Evolutionary conservation across 2,797 vertebrate genomes (phyloP).

Genomic region (Erethizon dorsatum): DNA sequence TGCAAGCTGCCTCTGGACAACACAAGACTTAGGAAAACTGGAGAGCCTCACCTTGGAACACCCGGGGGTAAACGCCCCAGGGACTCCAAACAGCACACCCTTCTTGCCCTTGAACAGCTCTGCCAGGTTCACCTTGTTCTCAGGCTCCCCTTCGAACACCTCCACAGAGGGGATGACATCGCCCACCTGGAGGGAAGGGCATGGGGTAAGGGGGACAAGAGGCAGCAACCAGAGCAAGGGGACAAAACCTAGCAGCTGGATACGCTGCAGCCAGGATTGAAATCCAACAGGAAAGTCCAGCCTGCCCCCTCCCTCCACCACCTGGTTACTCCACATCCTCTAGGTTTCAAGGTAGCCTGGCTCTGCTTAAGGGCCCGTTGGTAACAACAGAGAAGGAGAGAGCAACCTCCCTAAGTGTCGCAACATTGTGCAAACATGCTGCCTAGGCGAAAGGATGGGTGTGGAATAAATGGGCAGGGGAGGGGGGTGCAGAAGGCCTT

Average conservation of each 20-base stretch:
- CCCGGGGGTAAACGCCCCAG: conserved; percentile 95
- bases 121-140: conserved; percentile 92
- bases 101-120: conserved; percentile 95
- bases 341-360: not conserved
- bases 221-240: not conserved
- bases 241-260: not conserved
- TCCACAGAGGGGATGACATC: conserved; percentile 92
- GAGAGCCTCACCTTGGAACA: conserved; percentile 93
- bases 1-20: not conserved
- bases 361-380: not conserved
- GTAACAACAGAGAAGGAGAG: conserved; percentile 43
- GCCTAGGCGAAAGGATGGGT: not conserved
- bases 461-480: not conserved
- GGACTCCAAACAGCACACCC: conserved; percentile 95
- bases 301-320: not conserved
- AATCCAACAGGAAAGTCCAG: not conserved
- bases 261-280: not conserved
- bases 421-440: not conserved
- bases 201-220: not conserved
- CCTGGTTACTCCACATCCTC: not conserved
- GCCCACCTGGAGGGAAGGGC: conserved; percentile 89
- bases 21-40: rapidly evolving
- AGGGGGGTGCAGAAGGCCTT: not conserved
- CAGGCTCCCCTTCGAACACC: conserved; percentile 94
- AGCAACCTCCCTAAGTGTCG: not conserved